Conservation (phyloP, 2,113 vertebrate species). For the Melanocharis versteri region DNA sequence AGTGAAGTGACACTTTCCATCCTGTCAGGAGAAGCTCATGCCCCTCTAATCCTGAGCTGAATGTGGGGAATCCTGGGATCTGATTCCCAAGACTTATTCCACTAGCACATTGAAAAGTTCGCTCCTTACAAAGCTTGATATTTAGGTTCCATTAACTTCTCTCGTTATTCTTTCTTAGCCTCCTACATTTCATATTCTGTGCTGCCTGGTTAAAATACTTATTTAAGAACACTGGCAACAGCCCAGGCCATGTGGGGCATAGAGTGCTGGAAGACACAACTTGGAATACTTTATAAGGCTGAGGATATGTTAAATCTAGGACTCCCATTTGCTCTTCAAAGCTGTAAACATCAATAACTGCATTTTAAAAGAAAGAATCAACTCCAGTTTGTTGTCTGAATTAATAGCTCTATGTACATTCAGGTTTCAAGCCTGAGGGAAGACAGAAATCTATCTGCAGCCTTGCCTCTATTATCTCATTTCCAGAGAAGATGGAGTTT, state of each 20-base stretch:
- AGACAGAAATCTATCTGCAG: not conserved
- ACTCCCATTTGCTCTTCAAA: not conserved
- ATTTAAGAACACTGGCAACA: not conserved
- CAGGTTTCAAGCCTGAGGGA: not conserved
- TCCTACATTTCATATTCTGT: not conserved
- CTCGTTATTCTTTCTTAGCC: not conserved
- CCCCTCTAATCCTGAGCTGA: not conserved
- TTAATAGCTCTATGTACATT: not conserved
- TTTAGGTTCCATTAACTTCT: not conserved
- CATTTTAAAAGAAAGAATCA: conserved; percentile 15
- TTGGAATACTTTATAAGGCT: not conserved
- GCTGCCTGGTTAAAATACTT: not conserved
- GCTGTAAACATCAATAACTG: not conserved
- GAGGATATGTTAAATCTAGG: not conserved
- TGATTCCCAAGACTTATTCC: not conserved
- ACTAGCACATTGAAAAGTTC: not conserved
- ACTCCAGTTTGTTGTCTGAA: not conserved
- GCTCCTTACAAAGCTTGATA: not conserved
- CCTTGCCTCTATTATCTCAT: not conserved
- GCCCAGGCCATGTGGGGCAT: not conserved
- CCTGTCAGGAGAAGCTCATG: not conserved
- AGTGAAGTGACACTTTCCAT: not conserved
- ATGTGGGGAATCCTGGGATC: not conserved
- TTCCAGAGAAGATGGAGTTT: conserved; percentile 9
- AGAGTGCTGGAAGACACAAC: not conserved